These are phyloP conservation scores for Pterobdella sp. DNA, from an alignment of 2,888 invertebrate species.

Conservation along the genomic window DNA sequence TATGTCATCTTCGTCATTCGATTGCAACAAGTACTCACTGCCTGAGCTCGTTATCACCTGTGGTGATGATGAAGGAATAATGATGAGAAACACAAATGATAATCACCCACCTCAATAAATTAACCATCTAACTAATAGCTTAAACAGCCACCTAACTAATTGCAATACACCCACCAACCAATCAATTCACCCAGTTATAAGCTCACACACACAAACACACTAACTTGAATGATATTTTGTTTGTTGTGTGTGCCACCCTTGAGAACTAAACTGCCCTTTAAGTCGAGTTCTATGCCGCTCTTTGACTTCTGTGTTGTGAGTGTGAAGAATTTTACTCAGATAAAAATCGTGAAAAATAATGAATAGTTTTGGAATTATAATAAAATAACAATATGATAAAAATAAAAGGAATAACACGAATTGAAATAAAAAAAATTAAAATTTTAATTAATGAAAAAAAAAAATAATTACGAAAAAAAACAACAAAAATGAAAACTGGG, in stretches of 20 bases:
- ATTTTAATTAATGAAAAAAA: conserved; percentile 5
- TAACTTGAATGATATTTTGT: conserved; percentile 23
- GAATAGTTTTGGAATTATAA: background rate
- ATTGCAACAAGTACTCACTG: conserved; percentile 18
- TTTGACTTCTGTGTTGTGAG: conserved; percentile 3
- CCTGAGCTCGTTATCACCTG: conserved; percentile 19
- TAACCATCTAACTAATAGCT: background rate
- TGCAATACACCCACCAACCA: too few relatives aligned
- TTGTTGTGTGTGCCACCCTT: conserved; percentile 22
- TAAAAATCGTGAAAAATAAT: too few relatives aligned
- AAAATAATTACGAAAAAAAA: background rate
- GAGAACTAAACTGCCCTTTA: conserved; percentile 9
- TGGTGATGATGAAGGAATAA: background rate
- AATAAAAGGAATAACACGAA: too few relatives aligned
- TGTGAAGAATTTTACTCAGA: background rate
- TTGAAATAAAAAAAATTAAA: conserved; percentile 3
- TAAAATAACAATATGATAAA: too few relatives aligned
- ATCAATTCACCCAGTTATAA: too few relatives aligned
- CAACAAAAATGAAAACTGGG: background rate
- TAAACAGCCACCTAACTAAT: background rate
- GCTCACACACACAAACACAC: background rate
- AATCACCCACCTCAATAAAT: background rate
- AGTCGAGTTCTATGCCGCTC: conserved; percentile 6
- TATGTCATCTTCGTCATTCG: background rate
- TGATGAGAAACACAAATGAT: background rate